Conservation (phyloP, 2,888 invertebrate genomes). For the Apodemia hepburni region DNA sequence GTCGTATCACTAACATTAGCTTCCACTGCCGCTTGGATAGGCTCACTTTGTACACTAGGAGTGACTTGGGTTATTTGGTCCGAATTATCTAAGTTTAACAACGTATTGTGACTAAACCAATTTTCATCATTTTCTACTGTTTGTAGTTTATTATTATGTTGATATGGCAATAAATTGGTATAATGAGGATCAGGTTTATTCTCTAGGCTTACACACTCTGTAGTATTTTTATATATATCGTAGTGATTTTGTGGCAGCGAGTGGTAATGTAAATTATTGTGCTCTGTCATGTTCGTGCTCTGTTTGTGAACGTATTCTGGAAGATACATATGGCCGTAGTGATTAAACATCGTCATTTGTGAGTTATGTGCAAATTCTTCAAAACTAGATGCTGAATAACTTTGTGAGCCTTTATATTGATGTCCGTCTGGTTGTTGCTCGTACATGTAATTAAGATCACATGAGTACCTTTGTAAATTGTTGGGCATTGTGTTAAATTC, state of each 20-base stretch:
- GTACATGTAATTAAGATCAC: slow-evolving; percentile 70
- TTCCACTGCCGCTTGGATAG: slow-evolving; percentile 38
- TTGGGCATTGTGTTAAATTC: slow-evolving; percentile 55
- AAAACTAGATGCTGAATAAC: slow-evolving; percentile 72
- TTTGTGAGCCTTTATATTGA: slow-evolving; percentile 64
- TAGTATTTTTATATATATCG: slow-evolving; percentile 60
- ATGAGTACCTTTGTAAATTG: slow-evolving; percentile 65
- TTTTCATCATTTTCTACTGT: slow-evolving; percentile 75
- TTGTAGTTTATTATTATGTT: slow-evolving; percentile 84
- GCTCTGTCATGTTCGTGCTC: slow-evolving; percentile 48
- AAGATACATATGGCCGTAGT: slow-evolving; percentile 71
- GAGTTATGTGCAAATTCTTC: slow-evolving; percentile 78
- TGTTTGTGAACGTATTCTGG: slow-evolving; percentile 67
- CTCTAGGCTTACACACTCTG: slow-evolving; percentile 66
- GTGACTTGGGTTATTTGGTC: slow-evolving; percentile 61
- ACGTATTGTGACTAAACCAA: slow-evolving; percentile 71
- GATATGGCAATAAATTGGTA: slow-evolving; percentile 83
- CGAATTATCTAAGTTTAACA: slow-evolving; percentile 59
- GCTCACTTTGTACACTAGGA: slow-evolving; percentile 42
- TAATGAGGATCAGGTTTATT: slow-evolving; percentile 78
- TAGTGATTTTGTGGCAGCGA: slow-evolving; percentile 56
- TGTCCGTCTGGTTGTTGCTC: slow-evolving; percentile 53
- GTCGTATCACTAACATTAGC: slow-evolving; percentile 41
- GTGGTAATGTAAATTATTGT: slow-evolving; percentile 54
- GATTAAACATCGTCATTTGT: slow-evolving; percentile 72